These are phyloP conservation scores for Scaptomyza parva DNA, from an alignment of 2,888 invertebrate genomes.

Conservation along the genomic window DNA sequence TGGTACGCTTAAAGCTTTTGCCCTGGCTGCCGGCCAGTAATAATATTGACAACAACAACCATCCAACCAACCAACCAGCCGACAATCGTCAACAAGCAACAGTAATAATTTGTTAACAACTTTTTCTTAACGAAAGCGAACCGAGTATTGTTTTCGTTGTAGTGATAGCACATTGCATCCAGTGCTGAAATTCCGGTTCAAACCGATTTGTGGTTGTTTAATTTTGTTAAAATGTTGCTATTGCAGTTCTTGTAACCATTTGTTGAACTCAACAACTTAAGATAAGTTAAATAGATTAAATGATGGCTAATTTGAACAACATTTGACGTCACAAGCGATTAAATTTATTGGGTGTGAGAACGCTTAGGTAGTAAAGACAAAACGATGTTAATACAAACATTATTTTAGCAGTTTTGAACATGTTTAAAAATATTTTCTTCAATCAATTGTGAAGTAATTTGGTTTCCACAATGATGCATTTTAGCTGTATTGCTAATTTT, in stretches of 20 bases:
- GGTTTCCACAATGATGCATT: too few relatives aligned
- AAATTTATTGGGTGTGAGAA: background rate
- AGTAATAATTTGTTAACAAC: slow-evolving; percentile 67
- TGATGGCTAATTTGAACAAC: slow-evolving; percentile 7
- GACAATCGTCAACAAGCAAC: slow-evolving; percentile 45
- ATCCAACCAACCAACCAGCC: slow-evolving; percentile 35
- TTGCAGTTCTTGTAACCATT: slow-evolving; percentile 23
- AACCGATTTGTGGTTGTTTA: slow-evolving; percentile 45
- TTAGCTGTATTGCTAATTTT: too few relatives aligned
- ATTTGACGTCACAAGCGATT: slow-evolving; percentile 51
- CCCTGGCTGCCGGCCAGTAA: slow-evolving; percentile 48
- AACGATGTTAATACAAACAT: background rate
- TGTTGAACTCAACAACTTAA: slow-evolving; percentile 18
- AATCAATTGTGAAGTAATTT: too few relatives aligned
- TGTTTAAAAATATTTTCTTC: too few relatives aligned
- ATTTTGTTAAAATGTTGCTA: slow-evolving; percentile 28
- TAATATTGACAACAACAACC: slow-evolving; percentile 19
- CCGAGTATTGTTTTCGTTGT: background rate
- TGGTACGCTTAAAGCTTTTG: slow-evolving; percentile 78
- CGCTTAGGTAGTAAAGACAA: background rate
- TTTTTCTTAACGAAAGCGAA: slow-evolving; percentile 71
- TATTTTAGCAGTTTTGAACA: too few relatives aligned
- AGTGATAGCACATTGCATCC: slow-evolving; percentile 38
- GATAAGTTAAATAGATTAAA: slow-evolving; percentile 34
- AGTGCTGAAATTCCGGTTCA: slow-evolving; percentile 62